Conservation (phyloP, 2,113 vertebrate genomes). For the Dolichallabes microphthalmus region DNA sequence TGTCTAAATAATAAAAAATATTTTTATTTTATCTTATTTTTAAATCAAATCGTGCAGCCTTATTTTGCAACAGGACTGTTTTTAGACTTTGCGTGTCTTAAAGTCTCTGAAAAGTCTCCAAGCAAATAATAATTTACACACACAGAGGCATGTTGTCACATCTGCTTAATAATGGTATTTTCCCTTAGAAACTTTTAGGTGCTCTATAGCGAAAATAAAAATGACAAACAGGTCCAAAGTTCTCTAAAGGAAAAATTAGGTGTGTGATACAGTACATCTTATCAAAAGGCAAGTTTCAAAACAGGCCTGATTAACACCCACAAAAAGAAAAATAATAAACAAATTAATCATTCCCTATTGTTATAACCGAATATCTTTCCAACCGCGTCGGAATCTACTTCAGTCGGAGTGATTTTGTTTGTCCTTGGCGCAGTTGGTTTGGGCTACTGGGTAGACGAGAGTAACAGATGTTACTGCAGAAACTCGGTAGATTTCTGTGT, state of each 20-base stretch:
- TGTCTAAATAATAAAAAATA: too few species aligned
- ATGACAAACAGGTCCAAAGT: background rate
- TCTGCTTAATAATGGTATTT: too few species aligned
- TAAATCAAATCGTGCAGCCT: too few species aligned
- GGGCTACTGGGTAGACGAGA: background rate
- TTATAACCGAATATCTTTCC: background rate
- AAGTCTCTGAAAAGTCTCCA: too few species aligned
- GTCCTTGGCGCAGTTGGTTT: background rate
- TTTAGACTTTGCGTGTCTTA: too few species aligned
- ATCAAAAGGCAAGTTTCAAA: background rate
- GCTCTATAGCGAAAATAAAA: background rate
- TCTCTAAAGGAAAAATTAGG: background rate
- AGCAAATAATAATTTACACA: too few species aligned
- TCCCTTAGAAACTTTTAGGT: too few species aligned
- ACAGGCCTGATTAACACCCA: background rate
- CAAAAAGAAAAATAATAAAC: too few species aligned
- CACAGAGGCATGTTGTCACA: too few species aligned
- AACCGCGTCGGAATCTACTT: background rate
- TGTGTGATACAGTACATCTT: background rate
- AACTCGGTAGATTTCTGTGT: background rate
- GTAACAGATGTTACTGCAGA: background rate
- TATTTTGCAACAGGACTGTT: too few species aligned
- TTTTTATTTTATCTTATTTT: too few species aligned
- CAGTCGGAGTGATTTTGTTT: background rate
- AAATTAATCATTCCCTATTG: background rate